Conservation (phyloP, 2,797 vertebrate genomes). For the Cirrhinus molitorella region DNA sequence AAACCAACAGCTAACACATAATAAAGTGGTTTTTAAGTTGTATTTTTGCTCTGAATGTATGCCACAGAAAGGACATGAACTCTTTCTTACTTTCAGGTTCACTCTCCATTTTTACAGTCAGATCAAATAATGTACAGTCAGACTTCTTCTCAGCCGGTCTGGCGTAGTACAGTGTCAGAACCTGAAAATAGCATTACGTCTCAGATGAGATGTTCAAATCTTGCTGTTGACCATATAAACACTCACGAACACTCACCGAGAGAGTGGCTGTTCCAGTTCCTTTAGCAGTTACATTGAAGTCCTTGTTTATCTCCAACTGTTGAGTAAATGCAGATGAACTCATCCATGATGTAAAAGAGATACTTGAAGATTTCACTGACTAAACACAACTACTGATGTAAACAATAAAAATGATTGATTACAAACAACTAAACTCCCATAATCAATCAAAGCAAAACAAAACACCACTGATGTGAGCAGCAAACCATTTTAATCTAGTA, state of each 20-base stretch:
- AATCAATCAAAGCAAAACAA: not conserved
- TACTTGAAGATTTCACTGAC: too few species aligned
- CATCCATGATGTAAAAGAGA: not conserved
- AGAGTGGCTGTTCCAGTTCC: slow-evolving; percentile 79
- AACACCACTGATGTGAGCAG: not conserved
- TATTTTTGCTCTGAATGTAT: not conserved
- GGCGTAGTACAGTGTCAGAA: slow-evolving; percentile 86
- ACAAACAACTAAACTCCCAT: not conserved
- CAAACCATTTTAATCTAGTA: not conserved
- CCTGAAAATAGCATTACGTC: slow-evolving; percentile 64
- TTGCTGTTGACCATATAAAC: not conserved
- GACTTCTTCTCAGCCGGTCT: slow-evolving; percentile 70
- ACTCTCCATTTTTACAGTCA: slow-evolving; percentile 73
- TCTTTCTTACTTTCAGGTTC: not conserved
- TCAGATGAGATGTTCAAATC: not conserved
- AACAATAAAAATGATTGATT: not conserved
- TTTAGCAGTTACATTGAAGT: slow-evolving; percentile 72
- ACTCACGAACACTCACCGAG: slow-evolving; percentile 70
- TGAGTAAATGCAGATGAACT: not conserved
- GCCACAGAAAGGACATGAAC: not conserved
- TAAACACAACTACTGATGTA: not conserved
- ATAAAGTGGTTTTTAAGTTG: too few species aligned
- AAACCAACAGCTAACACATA: not conserved
- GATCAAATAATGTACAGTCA: slow-evolving; percentile 80
- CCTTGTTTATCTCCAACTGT: slow-evolving; percentile 53